A percentile compares a stretch with the other conserved stretches of the same genome.
Conservation (phyloP, 2,888 invertebrate genomes). For the Temnothorax rugatulus region DNA sequence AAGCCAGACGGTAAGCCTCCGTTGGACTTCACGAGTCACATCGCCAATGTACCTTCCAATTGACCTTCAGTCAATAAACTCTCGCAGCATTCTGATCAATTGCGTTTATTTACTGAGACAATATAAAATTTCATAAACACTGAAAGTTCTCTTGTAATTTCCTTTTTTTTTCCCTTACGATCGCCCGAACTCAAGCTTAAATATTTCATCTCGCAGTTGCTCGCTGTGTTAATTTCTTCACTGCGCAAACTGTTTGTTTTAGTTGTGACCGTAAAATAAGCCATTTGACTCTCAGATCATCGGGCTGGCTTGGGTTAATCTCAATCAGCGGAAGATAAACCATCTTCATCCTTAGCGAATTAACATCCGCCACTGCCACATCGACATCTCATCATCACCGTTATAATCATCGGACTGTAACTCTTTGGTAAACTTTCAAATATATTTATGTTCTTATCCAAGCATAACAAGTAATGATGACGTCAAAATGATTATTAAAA, state of each 20-base stretch:
- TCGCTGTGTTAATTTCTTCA: slow-evolving; percentile 6
- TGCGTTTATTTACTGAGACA: not conserved
- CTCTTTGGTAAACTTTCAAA: not conserved
- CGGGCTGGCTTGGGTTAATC: not conserved
- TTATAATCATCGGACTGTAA: slow-evolving; percentile 41
- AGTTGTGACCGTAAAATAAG: slow-evolving; percentile 69
- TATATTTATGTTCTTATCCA: not conserved
- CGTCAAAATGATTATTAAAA: not conserved
- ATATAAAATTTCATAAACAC: slow-evolving; percentile 27
- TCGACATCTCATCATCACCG: slow-evolving; percentile 38
- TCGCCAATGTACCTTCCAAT: slow-evolving; percentile 39
- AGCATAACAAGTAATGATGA: not conserved
- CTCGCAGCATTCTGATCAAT: not conserved
- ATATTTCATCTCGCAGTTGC: not conserved
- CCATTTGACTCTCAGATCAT: slow-evolving; percentile 53
- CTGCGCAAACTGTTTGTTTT: slow-evolving; percentile 62
- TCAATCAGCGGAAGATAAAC: slow-evolving; percentile 18
- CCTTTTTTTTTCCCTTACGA: not conserved
- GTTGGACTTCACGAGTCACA: slow-evolving; percentile 38
- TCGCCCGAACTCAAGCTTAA: not conserved
- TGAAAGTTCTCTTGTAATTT: slow-evolving; percentile 10
- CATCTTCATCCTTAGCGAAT: slow-evolving; percentile 52
- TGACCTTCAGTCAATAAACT: not conserved
- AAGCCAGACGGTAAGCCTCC: slow-evolving; percentile 68
- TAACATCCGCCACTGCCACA: slow-evolving; percentile 37